These are phyloP conservation scores for Germaria angustata DNA, from an alignment of 2,888 invertebrate species.

Conservation along the genomic window DNA sequence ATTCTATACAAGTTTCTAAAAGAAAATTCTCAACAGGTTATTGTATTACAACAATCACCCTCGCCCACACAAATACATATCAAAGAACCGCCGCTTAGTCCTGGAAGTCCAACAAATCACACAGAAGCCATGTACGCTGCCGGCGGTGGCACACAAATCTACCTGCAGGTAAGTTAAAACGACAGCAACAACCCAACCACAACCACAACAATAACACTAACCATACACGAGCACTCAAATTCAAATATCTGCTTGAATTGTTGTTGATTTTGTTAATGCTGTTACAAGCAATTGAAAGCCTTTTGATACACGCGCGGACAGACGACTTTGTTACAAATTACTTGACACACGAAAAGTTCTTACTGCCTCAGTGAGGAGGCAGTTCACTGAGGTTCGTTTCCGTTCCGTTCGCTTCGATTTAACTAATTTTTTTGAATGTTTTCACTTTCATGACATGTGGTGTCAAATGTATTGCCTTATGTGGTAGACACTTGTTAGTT, in stretches of 20 bases:
- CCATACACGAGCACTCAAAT: conserved; percentile 16
- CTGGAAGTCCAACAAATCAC: conserved; percentile 76
- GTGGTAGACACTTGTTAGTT: conserved; percentile 54
- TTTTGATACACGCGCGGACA: background rate
- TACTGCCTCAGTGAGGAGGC: background rate
- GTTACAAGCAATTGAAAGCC: background rate
- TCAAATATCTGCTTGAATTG: conserved; percentile 19
- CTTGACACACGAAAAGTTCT: conserved; percentile 21
- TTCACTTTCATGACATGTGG: conserved; percentile 65
- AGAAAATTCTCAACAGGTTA: conserved; percentile 74
- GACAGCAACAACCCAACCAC: background rate
- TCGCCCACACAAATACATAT: conserved; percentile 76
- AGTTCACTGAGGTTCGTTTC: background rate
- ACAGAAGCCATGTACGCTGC: conserved; percentile 80
- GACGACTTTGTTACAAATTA: conserved; percentile 12
- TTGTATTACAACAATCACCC: conserved; percentile 78
- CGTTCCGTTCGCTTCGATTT: background rate
- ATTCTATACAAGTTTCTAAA: conserved; percentile 59
- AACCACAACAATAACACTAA: background rate
- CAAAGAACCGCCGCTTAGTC: conserved; percentile 78
- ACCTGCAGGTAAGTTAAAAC: conserved; percentile 79
- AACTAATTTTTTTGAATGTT: conserved; percentile 41
- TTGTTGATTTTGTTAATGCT: background rate
- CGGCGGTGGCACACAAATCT: conserved; percentile 80
- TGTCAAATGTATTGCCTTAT: conserved; percentile 61